These are phyloP conservation scores for Choristoneura rosaceana DNA, from an alignment of 2,888 invertebrate genomes.

Conservation along the genomic window DNA sequence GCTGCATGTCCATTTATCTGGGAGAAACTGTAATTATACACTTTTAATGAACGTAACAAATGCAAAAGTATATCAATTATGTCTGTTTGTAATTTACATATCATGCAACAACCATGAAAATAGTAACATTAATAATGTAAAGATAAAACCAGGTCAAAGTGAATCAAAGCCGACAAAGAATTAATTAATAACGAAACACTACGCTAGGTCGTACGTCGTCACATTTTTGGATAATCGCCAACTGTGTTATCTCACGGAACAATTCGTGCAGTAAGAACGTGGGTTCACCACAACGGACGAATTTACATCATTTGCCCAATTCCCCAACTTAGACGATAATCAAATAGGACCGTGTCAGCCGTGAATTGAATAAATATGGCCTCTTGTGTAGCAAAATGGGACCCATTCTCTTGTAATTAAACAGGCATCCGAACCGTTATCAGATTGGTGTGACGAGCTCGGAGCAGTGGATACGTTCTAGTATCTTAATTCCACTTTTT, in stretches of 20 bases:
- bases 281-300: constrained; percentile 51
- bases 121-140: no score
- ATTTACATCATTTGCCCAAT: constrained; percentile 60
- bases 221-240: constrained; percentile 65
- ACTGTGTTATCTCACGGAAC: constrained; percentile 65
- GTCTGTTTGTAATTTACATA: no score
- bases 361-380: constrained; percentile 38
- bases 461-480: constrained; percentile 3
- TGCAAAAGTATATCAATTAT: no score
- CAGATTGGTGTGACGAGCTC: neutral
- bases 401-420: constrained; percentile 26
- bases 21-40: no score
- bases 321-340: constrained; percentile 47
- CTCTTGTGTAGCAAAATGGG: constrained; percentile 14
- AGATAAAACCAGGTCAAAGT: no score
- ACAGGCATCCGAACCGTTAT: constrained; percentile 6
- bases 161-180: no score
- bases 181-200: constrained; percentile 51
- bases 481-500: no score
- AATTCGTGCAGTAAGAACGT: constrained; percentile 64
- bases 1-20: no score
- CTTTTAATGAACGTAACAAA: no score
- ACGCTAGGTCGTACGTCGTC: constrained; percentile 52
- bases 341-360: constrained; percentile 43
- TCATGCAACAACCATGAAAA: no score